Evolutionary conservation across 1,140 invertebrate species (phyloP).

Genomic region (Aradophagus sp.): DNA sequence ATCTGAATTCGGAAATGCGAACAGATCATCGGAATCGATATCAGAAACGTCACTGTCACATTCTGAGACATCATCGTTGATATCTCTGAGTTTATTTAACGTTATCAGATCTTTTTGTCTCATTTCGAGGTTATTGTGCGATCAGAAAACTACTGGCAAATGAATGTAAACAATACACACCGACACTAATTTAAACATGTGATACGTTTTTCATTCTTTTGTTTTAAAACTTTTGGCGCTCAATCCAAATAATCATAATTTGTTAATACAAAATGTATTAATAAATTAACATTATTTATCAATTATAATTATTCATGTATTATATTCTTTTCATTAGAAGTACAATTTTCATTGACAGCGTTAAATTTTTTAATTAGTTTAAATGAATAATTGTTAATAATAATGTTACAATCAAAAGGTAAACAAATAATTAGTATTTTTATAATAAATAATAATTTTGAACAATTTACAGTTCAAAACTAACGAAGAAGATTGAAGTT

Average conservation of each 20-base stretch:
- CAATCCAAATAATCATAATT: constrained; percentile 4
- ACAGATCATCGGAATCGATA: constrained; percentile 3
- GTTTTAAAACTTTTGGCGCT: constrained; percentile 3
- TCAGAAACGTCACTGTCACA: constrained; percentile 2
- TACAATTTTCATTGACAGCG: constrained; percentile 3
- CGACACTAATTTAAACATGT: neutral
- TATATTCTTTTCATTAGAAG: constrained; percentile 2
- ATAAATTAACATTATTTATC: neutral
- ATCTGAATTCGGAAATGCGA: constrained; percentile 5
- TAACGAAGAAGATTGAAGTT: constrained; percentile 4
- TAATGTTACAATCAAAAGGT: constrained; percentile 4
- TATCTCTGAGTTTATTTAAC: constrained; percentile 1
- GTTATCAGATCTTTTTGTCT: constrained; percentile 5
- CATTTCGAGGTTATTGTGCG: constrained; percentile 4
- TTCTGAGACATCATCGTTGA: constrained; percentile 4
- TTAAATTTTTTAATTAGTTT: constrained; percentile 1
- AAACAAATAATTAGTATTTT: constrained; percentile 7
- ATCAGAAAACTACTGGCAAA: constrained; percentile 2
- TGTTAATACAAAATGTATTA: constrained; percentile 5
- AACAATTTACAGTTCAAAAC: constrained; percentile 2
- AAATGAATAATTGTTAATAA: constrained; percentile 5
- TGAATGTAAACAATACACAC: constrained; percentile 5
- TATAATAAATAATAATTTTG: constrained; percentile 7
- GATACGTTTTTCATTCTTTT: constrained; percentile 1
- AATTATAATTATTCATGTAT: constrained; percentile 7